Evolutionary conservation across 2,113 vertebrate genomes (phyloP), one percentile per base, ranked within the genome.

Genomic region (Lethenteron reissneri): DNA sequence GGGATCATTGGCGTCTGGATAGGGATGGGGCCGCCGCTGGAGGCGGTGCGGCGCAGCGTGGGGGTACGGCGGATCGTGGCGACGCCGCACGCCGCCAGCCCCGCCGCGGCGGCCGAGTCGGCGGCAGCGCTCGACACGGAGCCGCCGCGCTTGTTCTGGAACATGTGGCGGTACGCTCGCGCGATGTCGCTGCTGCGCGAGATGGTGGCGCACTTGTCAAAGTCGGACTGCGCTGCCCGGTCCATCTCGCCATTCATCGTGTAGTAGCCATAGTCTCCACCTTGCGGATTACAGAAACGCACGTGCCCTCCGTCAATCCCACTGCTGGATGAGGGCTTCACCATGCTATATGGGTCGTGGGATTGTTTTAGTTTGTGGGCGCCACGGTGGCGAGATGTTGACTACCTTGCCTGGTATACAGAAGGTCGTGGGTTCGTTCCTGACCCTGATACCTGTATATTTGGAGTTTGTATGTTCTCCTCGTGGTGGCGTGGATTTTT

Each of bases 1-100:
- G 64, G 64, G n/a, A 68, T 25, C n/a, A 68, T 68, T n/a, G 64
- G 64, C n/a, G 64, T 68, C 64, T 68, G 64, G 64, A 68, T 68
- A 68, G 64, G 64, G 25, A 68, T 68, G 64, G 64, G 64, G 25
- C 64, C 64, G 11, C n/a, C 25, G 64, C n/a, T 68, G 64, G 64
- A 68, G 64, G 64, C n/a, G 25, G 64, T 68, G 11, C 64, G 64
- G 64, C 64, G 64, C 25, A 68, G 64, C n/a, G 11, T 25, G 9
- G 64, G 64, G n/a, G 64, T 25, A 11, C 64, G 64, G 64, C 8
- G 64, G 64, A 68, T 68, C 64, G 64, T 68, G 64, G 64, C 64
- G 25, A 68, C 64, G 25, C 64, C 25, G 25, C 11, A 17, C n/a
- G 64, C 64, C 64, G 25, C 64, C n/a, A 25, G 25, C n/a, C 64